Base-by-base conservation (phyloP, 2,888 invertebrate species). In the Capitulum mitella region DNA sequence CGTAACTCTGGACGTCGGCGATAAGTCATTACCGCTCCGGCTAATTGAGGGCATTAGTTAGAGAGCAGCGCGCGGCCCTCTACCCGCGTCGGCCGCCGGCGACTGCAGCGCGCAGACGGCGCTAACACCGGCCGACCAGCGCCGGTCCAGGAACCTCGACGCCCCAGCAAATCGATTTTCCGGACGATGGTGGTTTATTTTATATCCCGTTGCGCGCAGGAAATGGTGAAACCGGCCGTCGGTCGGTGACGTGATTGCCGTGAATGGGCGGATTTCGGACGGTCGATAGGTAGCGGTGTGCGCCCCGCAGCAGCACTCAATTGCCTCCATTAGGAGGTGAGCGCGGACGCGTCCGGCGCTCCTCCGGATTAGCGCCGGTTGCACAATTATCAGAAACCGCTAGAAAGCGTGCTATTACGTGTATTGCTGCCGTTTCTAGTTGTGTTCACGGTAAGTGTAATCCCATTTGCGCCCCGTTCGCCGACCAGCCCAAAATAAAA, bases 21-120 rank as follows among this genome's bases (percentile, higher is more conserved):
- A 61, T 61, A 32, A 32, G 29, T 61, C 61, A 61, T 61, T 61
- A 61, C 32, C 12, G 61, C 10, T 10, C 14, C 61, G 61, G 29
- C 61, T 61, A 61, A 61, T 61, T n/a, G 61, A 32, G 12, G 14
- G 32, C 32, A 61, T 61, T 61, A 61, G 61, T 61, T 61, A 61
- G 61, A 1, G 61, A 16, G 14, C 14, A 32, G 61, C 29, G 8
- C 16, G 61, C 61, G 32, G 61, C 61, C 32, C 61, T 32, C 61
- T 32, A 32, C 32, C 61, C 32, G n/a, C 61, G 43, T 43, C 43
- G 43, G 5, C 43, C 12, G 6, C 43, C 43, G 43, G 43, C 43
- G 43, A 12, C 5, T 43, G n/a, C n/a, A n/a, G n/a, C n/a, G n/a
- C n/a, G n/a, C n/a, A n/a, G n/a, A n/a, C n/a, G n/a, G 6, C 43